phyloP scores from a whole-genome alignment of 2,888 invertebrate genomes.

The Agriopis aurantiaria region DNA sequence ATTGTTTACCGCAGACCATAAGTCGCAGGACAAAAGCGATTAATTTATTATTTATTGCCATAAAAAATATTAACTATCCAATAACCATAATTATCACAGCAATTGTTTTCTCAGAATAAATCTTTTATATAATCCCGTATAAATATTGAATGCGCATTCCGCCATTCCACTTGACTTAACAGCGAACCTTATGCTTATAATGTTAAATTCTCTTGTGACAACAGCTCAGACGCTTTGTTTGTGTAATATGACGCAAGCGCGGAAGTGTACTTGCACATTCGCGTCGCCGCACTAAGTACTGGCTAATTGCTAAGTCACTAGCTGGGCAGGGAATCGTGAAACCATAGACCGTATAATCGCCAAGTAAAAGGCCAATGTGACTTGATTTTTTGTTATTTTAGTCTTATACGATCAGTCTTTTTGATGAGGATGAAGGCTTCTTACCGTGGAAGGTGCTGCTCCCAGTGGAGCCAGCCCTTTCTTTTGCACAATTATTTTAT shows the following conservation, averaged over 20 bases:
- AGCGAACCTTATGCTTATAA: conserved; percentile 28
- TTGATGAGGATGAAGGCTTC: no score
- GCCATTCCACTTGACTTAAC: conserved; percentile 27
- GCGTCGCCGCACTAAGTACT: conserved; percentile 24
- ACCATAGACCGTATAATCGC: neutral
- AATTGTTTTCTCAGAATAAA: conserved; percentile 7
- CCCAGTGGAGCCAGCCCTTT: no score
- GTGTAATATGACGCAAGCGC: conserved; percentile 50
- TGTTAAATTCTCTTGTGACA: conserved; percentile 30
- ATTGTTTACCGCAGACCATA: neutral
- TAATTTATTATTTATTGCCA: neutral
- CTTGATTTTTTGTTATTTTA: no score
- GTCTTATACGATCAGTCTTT: no score
- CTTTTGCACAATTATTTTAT: no score
- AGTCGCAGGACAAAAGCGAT: neutral
- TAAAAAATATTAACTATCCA: neutral
- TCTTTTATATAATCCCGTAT: conserved; percentile 12
- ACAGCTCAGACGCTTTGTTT: conserved; percentile 36
- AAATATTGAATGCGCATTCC: conserved; percentile 40
- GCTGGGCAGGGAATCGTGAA: conserved; percentile 15
- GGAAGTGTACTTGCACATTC: conserved; percentile 50
- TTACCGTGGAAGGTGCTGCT: no score
- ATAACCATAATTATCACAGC: conserved; percentile 5
- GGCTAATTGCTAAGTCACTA: conserved; percentile 40
- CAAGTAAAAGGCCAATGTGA: neutral